Evolutionary conservation across 2,113 vertebrate genomes (phyloP).

Genomic region (Gavia stellata): DNA sequence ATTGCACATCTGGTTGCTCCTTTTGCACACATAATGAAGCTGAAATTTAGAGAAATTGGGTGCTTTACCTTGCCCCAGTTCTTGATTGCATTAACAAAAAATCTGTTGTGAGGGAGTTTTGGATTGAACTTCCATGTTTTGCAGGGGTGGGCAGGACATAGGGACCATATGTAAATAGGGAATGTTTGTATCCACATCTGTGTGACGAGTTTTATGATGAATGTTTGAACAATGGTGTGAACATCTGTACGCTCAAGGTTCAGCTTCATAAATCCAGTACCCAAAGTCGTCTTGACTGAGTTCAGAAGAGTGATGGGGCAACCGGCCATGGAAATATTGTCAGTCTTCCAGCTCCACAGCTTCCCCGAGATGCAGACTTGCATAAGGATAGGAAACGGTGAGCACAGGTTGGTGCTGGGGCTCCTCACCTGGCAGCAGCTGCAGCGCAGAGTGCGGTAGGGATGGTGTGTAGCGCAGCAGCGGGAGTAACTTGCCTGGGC

Average conservation of each 20-base stretch:
- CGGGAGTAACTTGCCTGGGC: background rate
- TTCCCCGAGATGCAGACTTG: background rate
- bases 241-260: background rate
- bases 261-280: background rate
- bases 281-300: background rate
- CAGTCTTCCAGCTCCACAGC: background rate
- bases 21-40: background rate
- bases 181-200: background rate
- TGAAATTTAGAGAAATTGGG: background rate
- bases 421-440: no score
- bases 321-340: background rate
- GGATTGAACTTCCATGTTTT: background rate
- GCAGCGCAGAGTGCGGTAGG: accelerated
- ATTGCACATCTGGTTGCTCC: background rate
- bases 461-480: accelerated
- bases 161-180: no score
- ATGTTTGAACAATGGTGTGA: background rate
- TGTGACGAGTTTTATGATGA: background rate
- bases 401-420: background rate
- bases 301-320: background rate
- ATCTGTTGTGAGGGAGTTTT: background rate
- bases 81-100: background rate
- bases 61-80: background rate
- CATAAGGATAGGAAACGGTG: accelerated
- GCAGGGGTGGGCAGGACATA: background rate